Percentiles rank a stretch among this genome's conserved stretches.
Conservation (phyloP, 2,888 invertebrate genomes). For the Calameuta pallipes region DNA sequence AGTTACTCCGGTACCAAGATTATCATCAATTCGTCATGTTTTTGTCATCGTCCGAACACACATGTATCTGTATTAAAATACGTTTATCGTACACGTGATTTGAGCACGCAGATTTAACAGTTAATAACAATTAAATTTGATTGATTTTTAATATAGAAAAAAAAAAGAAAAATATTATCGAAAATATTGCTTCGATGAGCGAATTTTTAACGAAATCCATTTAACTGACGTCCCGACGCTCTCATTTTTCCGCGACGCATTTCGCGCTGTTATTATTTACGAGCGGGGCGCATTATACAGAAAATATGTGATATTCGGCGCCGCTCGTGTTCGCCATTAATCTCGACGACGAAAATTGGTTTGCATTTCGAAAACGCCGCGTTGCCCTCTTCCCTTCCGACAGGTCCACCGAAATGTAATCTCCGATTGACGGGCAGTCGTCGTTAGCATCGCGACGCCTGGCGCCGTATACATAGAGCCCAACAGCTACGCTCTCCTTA, state of each 20-base stretch:
- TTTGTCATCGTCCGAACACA: no score
- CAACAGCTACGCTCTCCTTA: no score
- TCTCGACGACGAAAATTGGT: slow-evolving; percentile 54
- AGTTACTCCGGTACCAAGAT: no score
- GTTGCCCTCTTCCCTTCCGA: background rate
- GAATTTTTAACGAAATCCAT: slow-evolving; percentile 50
- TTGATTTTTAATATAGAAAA: no score
- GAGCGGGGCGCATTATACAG: slow-evolving; percentile 52
- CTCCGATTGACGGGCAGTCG: background rate
- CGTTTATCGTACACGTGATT: no score
- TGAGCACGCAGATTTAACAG: no score
- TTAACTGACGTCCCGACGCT: slow-evolving; percentile 33
- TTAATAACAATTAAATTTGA: no score
- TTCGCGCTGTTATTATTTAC: slow-evolving; percentile 52
- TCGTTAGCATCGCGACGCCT: slow-evolving; percentile 4
- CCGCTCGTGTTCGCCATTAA: slow-evolving; percentile 51
- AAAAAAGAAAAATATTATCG: no score
- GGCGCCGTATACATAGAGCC: background rate
- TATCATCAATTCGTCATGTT: no score
- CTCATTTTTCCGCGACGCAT: slow-evolving; percentile 39
- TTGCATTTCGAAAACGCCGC: slow-evolving; percentile 50
- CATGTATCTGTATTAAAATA: no score
- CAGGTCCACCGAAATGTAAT: background rate
- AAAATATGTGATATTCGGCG: slow-evolving; percentile 55
- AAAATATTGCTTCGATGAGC: background rate